A percentile compares a stretch with the other conserved stretches of the same genome.
phyloP scores from a whole-genome alignment of 1,140 invertebrate genomes.

The Halesus radiatus region DNA sequence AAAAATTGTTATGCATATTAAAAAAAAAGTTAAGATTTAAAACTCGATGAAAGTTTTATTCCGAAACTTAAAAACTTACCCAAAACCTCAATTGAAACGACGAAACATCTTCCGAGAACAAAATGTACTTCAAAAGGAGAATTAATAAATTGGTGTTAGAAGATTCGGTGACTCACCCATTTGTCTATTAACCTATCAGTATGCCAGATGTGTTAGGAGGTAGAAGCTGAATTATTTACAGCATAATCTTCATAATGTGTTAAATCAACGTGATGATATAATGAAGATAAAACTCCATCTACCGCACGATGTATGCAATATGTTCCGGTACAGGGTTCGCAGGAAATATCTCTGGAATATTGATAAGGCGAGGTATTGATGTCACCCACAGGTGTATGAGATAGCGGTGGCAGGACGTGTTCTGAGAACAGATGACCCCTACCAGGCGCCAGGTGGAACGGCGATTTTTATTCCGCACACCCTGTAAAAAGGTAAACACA shows the following conservation, averaged over 20 bases:
- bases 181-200: background rate
- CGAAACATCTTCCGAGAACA: background rate
- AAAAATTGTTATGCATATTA: no score
- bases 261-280: slow-evolving; percentile 14
- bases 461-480: slow-evolving; percentile 37
- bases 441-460: background rate
- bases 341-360: slow-evolving; percentile 33
- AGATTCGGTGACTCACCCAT: background rate
- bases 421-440: slow-evolving; percentile 33
- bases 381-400: slow-evolving; percentile 43
- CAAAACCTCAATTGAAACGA: slow-evolving; percentile 1
- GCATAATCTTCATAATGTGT: no score
- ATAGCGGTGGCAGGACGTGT: slow-evolving; percentile 20
- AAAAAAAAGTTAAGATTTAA: no score
- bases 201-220: no score
- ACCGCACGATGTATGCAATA: background rate
- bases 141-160: background rate
- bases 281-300: slow-evolving; percentile 15
- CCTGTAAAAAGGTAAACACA: slow-evolving; percentile 31
- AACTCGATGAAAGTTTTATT: no score
- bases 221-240: no score
- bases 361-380: slow-evolving; percentile 45
- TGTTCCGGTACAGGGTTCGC: slow-evolving; percentile 7
- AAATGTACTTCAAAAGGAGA: background rate
- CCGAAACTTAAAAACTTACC: background rate